Evolutionary conservation across 1,140 invertebrate species (phyloP).

Genomic region (Nylanderia fulva): DNA sequence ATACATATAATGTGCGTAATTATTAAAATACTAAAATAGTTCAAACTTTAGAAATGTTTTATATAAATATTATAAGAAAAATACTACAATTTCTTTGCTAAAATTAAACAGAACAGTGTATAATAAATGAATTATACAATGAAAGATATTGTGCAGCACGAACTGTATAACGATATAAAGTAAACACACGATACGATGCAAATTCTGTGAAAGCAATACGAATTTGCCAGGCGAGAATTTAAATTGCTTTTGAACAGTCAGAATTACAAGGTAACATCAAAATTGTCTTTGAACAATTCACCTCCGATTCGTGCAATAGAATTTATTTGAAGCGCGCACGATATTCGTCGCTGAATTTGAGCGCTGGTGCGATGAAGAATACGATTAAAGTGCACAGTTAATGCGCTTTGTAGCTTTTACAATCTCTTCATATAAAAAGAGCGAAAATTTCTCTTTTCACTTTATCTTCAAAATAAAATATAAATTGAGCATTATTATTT

Average conservation of each 20-base stretch:
- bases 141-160: slow-evolving; percentile 18
- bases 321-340: slow-evolving; percentile 60
- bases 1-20: neutral
- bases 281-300: slow-evolving; percentile 69
- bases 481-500: neutral
- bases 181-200: slow-evolving; percentile 61
- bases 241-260: slow-evolving; percentile 72
- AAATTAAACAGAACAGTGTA: neutral
- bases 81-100: slow-evolving; percentile 25
- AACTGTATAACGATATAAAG: slow-evolving; percentile 33
- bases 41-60: neutral
- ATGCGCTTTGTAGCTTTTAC: neutral
- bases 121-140: slow-evolving; percentile 51
- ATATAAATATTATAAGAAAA: neutral
- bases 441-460: neutral
- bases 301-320: slow-evolving; percentile 64
- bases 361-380: neutral
- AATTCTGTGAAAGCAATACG: slow-evolving; percentile 71
- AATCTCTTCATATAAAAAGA: neutral
- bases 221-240: slow-evolving; percentile 72
- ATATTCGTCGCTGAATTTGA: slow-evolving; percentile 33
- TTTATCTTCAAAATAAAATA: neutral
- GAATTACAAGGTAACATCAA: slow-evolving; percentile 66
- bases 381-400: slow-evolving; percentile 17
- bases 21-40: neutral